phyloP scores from a whole-genome alignment of 1,140 invertebrate species.

The Cyclina sinensis region DNA sequence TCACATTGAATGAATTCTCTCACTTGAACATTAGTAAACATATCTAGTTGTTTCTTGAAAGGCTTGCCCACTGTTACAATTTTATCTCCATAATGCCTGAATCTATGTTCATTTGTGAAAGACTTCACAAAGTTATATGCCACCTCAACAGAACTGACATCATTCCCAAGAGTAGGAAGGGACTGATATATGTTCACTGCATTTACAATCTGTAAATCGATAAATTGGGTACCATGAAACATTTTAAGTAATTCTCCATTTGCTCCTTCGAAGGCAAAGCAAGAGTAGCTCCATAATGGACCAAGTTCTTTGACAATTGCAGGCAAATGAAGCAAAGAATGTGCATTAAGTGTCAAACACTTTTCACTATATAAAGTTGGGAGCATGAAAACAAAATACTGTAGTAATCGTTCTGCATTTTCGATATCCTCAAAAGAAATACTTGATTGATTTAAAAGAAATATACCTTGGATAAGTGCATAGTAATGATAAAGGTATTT shows the following conservation, averaged over 20 bases:
- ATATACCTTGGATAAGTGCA: not conserved
- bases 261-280: not conserved
- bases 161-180: not conserved
- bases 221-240: slow-evolving; percentile 43
- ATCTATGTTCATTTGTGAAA: not conserved
- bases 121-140: not conserved
- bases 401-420: not conserved
- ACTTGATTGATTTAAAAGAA: not conserved
- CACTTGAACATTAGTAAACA: not conserved
- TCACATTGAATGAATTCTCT: not conserved
- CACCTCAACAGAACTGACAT: not conserved
- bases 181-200: not conserved
- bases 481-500: not conserved
- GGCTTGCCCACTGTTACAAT: not conserved
- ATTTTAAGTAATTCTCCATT: slow-evolving; percentile 62
- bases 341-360: not conserved
- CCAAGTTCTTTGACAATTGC: not conserved
- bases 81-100: not conserved
- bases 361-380: not conserved
- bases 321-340: not conserved
- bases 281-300: not conserved
- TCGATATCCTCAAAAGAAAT: not conserved
- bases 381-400: not conserved
- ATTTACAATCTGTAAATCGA: slow-evolving; percentile 12
- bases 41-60: not conserved